phyloP scores from a whole-genome alignment of 2,888 invertebrate species.

The Pharmacophagus antenor region DNA sequence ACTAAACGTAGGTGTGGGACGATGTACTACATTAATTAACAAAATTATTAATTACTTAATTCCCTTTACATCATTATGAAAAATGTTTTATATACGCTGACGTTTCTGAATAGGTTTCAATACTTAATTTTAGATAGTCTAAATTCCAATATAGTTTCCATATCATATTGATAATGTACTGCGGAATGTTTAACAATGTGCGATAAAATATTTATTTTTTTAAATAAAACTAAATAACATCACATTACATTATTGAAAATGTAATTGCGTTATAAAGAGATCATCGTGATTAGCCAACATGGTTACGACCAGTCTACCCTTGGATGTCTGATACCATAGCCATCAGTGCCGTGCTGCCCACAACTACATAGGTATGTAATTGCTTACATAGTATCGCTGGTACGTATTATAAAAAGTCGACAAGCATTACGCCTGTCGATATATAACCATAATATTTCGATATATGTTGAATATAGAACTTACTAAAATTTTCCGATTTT shows the following conservation, averaged over 20 bases:
- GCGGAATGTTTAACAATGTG: background rate
- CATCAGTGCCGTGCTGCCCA: background rate
- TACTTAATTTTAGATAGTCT: background rate
- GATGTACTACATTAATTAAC: background rate
- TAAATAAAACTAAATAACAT: background rate
- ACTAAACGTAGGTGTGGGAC: background rate
- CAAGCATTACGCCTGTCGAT: background rate
- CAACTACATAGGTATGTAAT: background rate
- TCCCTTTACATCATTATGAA: too few species aligned
- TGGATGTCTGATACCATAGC: too few species aligned
- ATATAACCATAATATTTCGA: background rate
- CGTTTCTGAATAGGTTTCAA: background rate
- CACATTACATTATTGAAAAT: background rate
- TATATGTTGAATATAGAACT: too few species aligned
- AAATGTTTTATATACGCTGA: background rate
- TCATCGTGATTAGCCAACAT: background rate
- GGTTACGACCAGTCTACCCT: too few species aligned
- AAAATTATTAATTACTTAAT: too few species aligned
- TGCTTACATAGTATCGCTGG: background rate
- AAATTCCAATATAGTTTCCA: background rate
- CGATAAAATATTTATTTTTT: background rate
- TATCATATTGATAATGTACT: background rate
- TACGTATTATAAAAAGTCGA: background rate
- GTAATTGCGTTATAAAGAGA: background rate
- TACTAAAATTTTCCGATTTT: too few species aligned